Evolutionary conservation across 2,888 invertebrate genomes (phyloP), one percentile per base, ranked within the genome.

Genomic region (Subacronicta megacephala): DNA sequence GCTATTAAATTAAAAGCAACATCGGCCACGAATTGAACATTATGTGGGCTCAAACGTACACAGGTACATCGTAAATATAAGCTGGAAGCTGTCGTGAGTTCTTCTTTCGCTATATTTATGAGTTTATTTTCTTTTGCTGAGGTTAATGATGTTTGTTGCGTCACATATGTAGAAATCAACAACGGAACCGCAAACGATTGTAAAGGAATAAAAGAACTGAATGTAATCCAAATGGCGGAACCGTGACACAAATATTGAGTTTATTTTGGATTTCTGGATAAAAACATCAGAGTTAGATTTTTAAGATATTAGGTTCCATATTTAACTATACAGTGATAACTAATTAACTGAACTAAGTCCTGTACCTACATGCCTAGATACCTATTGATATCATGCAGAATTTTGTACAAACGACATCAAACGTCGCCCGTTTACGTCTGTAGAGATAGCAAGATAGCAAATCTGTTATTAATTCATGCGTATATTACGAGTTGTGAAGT

Each of bases 1-100:
- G 69, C 67, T 61, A 75, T 79, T 70, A 81, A 81, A 70, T 62
- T 75, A 60, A 77, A 77, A 79, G 74, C 75, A 66, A 69, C 70
- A 53, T 59, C 52, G 68, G 66, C 71, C 72, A 74, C 69, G 56
- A 67, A 72, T 70, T 70, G 46, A 67, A 77, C 58, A 45, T 68
- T 54, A 67, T 60, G 75, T 75, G 76, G 69, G 72, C 46, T 38
- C 33, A 57, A 57, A 38, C 43, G 56, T 55, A 71, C 42, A 49
- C 57, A 62, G 68, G 61, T 45, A 47, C 18, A 62, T 74, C 75
- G 64, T 82, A 75, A 81, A 82, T 75, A 64, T 63, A 66, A 68
- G 46, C 58, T 53, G 16, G 44, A 33, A 49, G 46, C 66, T 67
- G 71, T 65, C 64, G 74, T 60, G 72, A 68, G 68, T 71, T 74